Percentiles rank a stretch among this genome's conserved stretches.
Conservation (phyloP, 2,797 vertebrate species). For the Phaenicophaeus curvirostris region DNA sequence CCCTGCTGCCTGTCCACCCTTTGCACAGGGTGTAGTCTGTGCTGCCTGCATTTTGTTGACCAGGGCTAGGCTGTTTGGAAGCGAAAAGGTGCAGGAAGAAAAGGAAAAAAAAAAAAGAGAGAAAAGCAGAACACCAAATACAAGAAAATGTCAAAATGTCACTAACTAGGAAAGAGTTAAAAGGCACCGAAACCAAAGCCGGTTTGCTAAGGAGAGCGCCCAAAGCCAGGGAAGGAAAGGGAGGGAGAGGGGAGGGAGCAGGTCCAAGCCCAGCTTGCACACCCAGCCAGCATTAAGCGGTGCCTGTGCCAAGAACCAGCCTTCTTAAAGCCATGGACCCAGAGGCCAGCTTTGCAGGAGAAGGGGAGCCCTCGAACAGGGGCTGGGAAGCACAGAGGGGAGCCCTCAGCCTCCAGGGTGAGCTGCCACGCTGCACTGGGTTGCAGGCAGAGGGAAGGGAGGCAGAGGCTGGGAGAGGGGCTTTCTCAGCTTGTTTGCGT, state of each 20-base stretch:
- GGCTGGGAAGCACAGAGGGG: neutral
- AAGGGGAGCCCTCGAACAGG: neutral
- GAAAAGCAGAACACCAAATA: neutral
- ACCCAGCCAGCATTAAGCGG: constrained; percentile 28
- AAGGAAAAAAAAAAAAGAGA: neutral
- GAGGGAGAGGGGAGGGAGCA: constrained; percentile 42
- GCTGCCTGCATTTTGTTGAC: neutral
- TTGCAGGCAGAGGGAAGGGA: neutral
- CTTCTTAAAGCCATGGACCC: constrained; percentile 45
- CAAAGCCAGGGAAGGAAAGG: constrained; percentile 21
- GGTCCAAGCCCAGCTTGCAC: constrained; percentile 42
- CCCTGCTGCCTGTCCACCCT: neutral
- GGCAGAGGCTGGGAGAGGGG: neutral
- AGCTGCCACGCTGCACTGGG: neutral
- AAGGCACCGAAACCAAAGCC: neutral
- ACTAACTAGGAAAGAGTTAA: constrained; percentile 68
- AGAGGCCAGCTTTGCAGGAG: neutral
- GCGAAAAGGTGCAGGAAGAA: neutral
- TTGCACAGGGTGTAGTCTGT: neutral
- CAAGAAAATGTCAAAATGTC: neutral
- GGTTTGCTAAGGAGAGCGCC: constrained; percentile 7
- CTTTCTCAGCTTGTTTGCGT: neutral
- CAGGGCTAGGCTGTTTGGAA: neutral
- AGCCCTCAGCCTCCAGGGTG: neutral
- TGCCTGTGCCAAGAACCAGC: constrained; percentile 58